Evolutionary conservation across 1,140 invertebrate species (phyloP).

Genomic region (Pseudomyrmex sp.): DNA sequence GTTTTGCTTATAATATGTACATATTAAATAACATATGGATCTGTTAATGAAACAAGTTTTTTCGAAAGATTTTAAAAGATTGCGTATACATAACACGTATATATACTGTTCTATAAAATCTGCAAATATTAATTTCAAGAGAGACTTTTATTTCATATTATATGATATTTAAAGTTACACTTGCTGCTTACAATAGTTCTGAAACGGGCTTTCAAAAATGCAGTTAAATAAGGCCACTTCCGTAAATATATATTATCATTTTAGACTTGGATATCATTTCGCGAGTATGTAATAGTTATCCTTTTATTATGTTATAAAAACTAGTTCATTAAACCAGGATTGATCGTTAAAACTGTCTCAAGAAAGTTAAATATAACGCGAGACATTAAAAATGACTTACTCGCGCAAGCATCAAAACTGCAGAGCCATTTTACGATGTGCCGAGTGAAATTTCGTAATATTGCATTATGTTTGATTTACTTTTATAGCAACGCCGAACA

Average conservation of each 20-base stretch:
- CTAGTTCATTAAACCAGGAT: conserved; percentile 19
- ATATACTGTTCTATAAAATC: not conserved
- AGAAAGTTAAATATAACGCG: conserved; percentile 1
- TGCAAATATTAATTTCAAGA: not conserved
- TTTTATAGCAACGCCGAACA: conserved; percentile 17
- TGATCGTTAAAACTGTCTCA: not conserved
- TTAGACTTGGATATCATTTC: not conserved
- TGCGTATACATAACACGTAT: not conserved
- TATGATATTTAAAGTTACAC: not conserved
- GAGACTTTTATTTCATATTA: not conserved
- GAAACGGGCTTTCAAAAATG: not conserved
- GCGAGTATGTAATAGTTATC: not conserved
- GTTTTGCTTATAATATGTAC: not conserved
- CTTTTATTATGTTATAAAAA: conserved; percentile 40
- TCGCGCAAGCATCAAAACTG: not conserved
- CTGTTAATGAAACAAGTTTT: conserved; percentile 28
- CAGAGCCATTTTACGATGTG: conserved; percentile 2
- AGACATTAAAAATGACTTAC: not conserved
- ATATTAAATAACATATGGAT: not conserved
- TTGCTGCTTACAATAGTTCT: not conserved
- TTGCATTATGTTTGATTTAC: conserved; percentile 39
- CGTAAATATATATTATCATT: not conserved
- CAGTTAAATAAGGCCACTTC: not conserved
- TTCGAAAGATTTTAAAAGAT: not conserved
- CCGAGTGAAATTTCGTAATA: conserved; percentile 33